Conservation (phyloP, 2,888 invertebrate species). For the Heliconius ismenius region DNA sequence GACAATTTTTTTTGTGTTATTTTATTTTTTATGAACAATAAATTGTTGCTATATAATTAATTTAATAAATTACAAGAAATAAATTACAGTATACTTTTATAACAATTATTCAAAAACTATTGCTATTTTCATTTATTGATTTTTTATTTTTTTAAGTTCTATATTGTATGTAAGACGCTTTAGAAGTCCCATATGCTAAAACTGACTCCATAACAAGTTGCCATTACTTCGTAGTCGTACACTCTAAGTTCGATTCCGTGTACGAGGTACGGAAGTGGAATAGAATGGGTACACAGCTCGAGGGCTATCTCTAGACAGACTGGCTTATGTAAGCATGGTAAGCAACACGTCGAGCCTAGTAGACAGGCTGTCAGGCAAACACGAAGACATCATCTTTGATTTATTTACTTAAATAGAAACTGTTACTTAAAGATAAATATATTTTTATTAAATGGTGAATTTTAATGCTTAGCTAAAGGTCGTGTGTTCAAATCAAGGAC, state of each 20-base stretch:
- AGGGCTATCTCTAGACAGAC: constrained; percentile 32
- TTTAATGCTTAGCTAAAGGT: not conserved
- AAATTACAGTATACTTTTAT: no score
- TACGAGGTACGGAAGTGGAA: constrained; percentile 33
- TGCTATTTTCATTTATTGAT: no score
- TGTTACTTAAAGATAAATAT: not conserved
- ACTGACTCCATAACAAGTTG: constrained; percentile 5
- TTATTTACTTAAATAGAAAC: constrained; percentile 2
- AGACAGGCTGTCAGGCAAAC: constrained; percentile 18
- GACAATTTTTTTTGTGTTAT: no score
- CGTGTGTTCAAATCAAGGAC: no score
- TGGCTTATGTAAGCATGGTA: constrained; percentile 33
- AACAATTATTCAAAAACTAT: no score
- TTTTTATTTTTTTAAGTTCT: no score
- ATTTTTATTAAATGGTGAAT: not conserved
- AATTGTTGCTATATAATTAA: not conserved
- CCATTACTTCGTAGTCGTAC: not conserved
- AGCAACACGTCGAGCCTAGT: constrained; percentile 11
- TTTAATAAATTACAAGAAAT: not conserved
- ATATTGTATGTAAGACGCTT: no score
- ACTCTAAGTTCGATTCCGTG: constrained; percentile 24
- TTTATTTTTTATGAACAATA: not conserved
- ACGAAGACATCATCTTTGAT: constrained; percentile 25
- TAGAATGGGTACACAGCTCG: constrained; percentile 35
- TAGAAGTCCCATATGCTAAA: not conserved